Base-by-base conservation (phyloP, 2,888 invertebrate genomes). In the Zygaena filipendulae region DNA sequence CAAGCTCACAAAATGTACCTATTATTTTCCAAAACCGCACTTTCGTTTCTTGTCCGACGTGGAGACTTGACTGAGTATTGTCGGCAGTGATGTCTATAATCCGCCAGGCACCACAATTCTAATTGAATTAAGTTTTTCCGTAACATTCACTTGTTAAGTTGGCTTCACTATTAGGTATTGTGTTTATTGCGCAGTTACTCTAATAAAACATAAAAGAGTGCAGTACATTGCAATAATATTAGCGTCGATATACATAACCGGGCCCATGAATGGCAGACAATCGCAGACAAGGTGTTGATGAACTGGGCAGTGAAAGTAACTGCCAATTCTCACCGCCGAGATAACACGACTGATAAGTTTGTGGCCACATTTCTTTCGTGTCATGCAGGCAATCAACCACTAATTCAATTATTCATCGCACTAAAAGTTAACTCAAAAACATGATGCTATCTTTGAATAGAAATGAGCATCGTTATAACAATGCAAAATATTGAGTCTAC, bases 81-180 rank as follows among this genome's bases (percentile, higher is more conserved):
- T n/a, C n/a, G n/a, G n/a, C n/a, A n/a, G n/a, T n/a, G n/a, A n/a
- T n/a, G n/a, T n/a, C n/a, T n/a, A n/a, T n/a, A 62, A 68, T 63
- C 60, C 59, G 52, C 43, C 50, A 45, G 47, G 44, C 50, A 45
- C 47, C 47, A 49, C 45, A 39, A 44, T 51, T 50, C 46, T 74
- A 74, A 74, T 74, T 68, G 38, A 67, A 72, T 75, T 74, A 74
- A 47, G 49, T 54, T 49, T 66, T 60, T 61, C 55, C 42, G 47
- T 49, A 53, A 50, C 52, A 55, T 50, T 52, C 49, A 43, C 43
- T 46, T 51, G 55, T 47, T 44, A 40, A 39, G 41, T 49, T 52
- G 61, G 62, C 64, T 68, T 68, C 62, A 39, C 44, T 40, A 42
- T 42, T 45, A 45, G 4, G 4, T 6, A 4, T 16, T 16, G 16